Conservation (phyloP, 2,113 vertebrate species). For the Corythaixoides concolor region DNA sequence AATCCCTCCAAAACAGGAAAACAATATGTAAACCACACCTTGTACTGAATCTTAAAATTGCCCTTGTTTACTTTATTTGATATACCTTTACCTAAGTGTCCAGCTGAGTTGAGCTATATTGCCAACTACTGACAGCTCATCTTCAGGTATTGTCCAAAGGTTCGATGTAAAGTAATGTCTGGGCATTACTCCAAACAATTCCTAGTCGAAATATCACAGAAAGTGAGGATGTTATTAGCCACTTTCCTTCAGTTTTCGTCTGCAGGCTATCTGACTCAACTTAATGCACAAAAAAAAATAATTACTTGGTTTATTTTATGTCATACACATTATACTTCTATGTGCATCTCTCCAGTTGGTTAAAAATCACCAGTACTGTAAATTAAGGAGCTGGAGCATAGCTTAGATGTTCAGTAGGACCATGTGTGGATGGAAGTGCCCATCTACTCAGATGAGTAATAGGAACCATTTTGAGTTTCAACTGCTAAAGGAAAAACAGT, state of each 20-base stretch:
- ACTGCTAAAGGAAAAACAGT: background rate
- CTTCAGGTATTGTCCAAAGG: background rate
- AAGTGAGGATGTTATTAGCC: background rate
- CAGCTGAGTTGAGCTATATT: background rate
- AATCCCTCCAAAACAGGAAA: background rate
- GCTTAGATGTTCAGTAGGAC: background rate
- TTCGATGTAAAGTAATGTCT: rapidly evolving
- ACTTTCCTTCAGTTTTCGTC: background rate
- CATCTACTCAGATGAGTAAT: background rate
- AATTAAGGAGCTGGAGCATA: background rate
- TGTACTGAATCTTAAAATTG: background rate
- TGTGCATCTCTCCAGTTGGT: background rate
- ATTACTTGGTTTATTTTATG: background rate
- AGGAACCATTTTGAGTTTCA: background rate
- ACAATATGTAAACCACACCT: background rate
- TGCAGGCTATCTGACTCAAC: background rate
- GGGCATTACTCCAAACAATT: background rate
- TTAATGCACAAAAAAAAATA: background rate
- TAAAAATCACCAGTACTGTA: background rate
- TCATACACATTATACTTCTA: background rate
- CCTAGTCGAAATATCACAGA: background rate
- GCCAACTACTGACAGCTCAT: background rate
- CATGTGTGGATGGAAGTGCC: background rate
- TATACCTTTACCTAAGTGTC: background rate
- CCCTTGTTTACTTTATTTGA: background rate